Percentiles rank a stretch among this genome's conserved stretches.
phyloP scores from a whole-genome alignment of 2,888 invertebrate species.

The Drosophila conformis region DNA sequence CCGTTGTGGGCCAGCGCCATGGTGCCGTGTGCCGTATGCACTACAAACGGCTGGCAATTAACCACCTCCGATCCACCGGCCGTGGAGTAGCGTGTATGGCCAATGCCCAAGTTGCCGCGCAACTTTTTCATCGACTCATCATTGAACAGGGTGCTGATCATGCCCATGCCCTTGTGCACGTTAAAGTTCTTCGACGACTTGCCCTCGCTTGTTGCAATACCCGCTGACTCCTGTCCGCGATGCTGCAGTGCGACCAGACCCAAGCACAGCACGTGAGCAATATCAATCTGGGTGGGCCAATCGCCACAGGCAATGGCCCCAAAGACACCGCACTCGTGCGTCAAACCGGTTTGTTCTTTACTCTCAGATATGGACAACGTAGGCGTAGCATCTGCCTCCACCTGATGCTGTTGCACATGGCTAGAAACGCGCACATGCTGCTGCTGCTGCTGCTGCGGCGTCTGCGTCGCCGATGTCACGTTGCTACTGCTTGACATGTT shows the following conservation, averaged over 20 bases:
- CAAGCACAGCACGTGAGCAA: slow-evolving; percentile 95
- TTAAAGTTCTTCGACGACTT: slow-evolving; percentile 92
- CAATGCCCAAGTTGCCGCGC: slow-evolving; percentile 96
- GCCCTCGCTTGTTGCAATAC: slow-evolving; percentile 97
- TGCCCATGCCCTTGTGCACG: slow-evolving; percentile 97
- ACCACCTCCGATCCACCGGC: slow-evolving; percentile 97
- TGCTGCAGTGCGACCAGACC: slow-evolving; percentile 97
- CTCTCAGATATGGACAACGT: slow-evolving; percentile 59
- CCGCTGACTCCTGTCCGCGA: slow-evolving; percentile 99
- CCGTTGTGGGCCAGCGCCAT: slow-evolving; percentile 99
- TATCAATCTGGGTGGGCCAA: slow-evolving; percentile 96
- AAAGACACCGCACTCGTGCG: slow-evolving; percentile 97
- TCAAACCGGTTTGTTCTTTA: slow-evolving; percentile 87
- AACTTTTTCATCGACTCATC: slow-evolving; percentile 95
- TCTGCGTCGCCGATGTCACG: slow-evolving; percentile 43
- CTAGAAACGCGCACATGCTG: slow-evolving; percentile 60
- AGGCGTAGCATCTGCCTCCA: slow-evolving; percentile 42
- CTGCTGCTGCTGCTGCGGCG: slow-evolving; percentile 26
- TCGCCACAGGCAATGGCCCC: slow-evolving; percentile 96
- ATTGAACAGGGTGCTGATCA: slow-evolving; percentile 96
- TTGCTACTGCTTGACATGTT: slow-evolving; percentile 56
- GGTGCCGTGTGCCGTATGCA: slow-evolving; percentile 97
- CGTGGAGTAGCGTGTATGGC: slow-evolving; percentile 99
- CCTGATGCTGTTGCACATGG: slow-evolving; percentile 58
- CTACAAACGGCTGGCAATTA: slow-evolving; percentile 99